Evolutionary conservation across 2,113 vertebrate genomes (phyloP).

Genomic region (Sylvilagus bachmani): DNA sequence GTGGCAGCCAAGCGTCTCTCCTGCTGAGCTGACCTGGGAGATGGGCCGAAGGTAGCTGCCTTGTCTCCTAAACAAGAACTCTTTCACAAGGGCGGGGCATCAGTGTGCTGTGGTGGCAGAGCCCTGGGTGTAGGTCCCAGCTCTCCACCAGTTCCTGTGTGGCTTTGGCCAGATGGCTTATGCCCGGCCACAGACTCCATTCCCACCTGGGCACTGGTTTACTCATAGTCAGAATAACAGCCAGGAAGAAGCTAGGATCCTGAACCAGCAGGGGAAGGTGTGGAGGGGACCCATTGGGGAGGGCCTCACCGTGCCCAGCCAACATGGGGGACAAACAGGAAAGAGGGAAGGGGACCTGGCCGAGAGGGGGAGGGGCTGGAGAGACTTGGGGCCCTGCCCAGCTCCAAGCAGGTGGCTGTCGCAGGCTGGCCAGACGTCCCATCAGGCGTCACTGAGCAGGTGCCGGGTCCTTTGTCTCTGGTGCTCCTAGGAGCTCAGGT

Average conservation of each 20-base stretch:
- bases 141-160: neutral
- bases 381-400: slow-evolving; percentile 49
- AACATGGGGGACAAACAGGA: neutral
- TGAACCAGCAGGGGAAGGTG: rapidly evolving
- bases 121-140: neutral
- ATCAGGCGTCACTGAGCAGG: slow-evolving; percentile 38
- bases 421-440: slow-evolving; percentile 62
- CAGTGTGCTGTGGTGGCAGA: neutral
- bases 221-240: neutral
- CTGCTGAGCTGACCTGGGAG: rapidly evolving
- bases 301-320: neutral
- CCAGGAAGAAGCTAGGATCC: neutral
- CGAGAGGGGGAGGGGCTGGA: rapidly evolving
- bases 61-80: too few species aligned
- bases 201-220: neutral
- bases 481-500: slow-evolving; percentile 58
- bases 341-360: neutral
- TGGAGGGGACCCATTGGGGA: neutral
- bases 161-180: neutral
- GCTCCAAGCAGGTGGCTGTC: slow-evolving; percentile 44
- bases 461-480: slow-evolving; percentile 55
- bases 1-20: rapidly evolving
- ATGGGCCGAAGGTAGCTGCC: neutral
- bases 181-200: neutral
- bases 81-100: neutral